Conservation (phyloP, 2,113 vertebrate species). For the Plecotus auritus region DNA sequence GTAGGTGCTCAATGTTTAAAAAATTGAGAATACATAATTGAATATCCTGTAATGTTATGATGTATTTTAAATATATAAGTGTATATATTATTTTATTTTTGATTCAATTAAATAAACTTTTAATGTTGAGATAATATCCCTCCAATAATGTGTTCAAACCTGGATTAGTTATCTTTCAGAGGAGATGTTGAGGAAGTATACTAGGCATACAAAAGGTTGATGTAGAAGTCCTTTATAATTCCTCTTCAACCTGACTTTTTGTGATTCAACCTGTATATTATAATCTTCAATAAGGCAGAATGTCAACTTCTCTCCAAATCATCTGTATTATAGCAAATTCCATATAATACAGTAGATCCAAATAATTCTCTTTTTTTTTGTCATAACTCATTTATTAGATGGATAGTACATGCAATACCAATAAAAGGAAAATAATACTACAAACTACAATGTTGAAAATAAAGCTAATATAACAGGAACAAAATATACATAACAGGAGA, state of each 20-base stretch:
- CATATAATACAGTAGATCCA: not conserved
- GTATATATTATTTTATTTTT: not conserved
- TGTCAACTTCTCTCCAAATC: not conserved
- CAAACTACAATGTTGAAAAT: no score
- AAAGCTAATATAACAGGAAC: no score
- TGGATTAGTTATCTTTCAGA: not conserved
- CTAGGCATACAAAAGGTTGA: not conserved
- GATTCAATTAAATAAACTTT: not conserved
- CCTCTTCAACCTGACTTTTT: not conserved
- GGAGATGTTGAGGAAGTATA: not conserved
- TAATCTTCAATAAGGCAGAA: not conserved
- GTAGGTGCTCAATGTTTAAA: not conserved
- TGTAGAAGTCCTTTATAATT: not conserved
- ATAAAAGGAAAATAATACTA: slow-evolving; percentile 68
- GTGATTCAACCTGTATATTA: not conserved
- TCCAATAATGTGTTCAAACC: not conserved
- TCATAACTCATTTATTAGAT: slow-evolving; percentile 84
- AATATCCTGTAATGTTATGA: not conserved
- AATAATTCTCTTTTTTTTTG: not conserved
- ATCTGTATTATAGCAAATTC: not conserved
- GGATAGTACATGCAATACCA: slow-evolving; percentile 82
- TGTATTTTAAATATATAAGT: not conserved
- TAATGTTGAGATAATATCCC: not conserved
- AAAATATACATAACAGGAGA: no score
- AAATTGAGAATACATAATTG: not conserved